Base-by-base conservation (phyloP, 1,140 invertebrate species). In the Eriocheir sinensis region DNA sequence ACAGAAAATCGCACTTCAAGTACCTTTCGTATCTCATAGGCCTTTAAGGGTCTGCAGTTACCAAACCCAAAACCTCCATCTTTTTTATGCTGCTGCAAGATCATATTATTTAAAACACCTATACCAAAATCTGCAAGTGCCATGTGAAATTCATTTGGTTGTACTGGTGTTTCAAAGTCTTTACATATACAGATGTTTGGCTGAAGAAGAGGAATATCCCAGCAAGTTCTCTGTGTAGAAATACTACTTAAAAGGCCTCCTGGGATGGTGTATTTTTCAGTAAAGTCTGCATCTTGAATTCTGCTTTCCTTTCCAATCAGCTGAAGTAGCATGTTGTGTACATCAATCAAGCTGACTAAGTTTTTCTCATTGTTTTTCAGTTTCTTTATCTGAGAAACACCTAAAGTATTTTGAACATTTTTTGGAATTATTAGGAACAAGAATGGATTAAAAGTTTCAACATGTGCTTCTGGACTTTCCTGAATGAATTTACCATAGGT, bases 111-210 rank as follows among this genome's bases (percentile, higher is more conserved):
- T 72, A 96, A 88, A 88, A 95, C 83, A 34, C 96, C 96, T 6
- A 96, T 30, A 60, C 96, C 96, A 96, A 96, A 96, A 34, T 96
- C 96, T 8, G 96, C 96, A 89, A 96, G 95, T 32, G 96, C 89
- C 27, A 92, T 95, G 86, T 96, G 93, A 21, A 95, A 12, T 17
- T 94, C 32, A n/a, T 94, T 85, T 21, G 96, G 96, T 15, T 44
- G 83, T 12, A 96, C 94, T 40, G 93, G 27, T 93, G 96, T 95
- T 38, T 96, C 96, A 96, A 96, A 96, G 79, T 96, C 95, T 86
- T 96, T 94, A 95, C 96, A 97, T n/a, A 97, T 96, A 92, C 96
- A 97, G 0, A 96, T 92, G 89, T 96, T 96, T 32, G 96, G 96
- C 91, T 95, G 96, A 34, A 96, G 94, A 9, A 96, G 93, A 32